Percentiles rank a stretch among this genome's conserved stretches.
phyloP scores from a whole-genome alignment of 2,797 vertebrate species.

The Enteromius argenteus region DNA sequence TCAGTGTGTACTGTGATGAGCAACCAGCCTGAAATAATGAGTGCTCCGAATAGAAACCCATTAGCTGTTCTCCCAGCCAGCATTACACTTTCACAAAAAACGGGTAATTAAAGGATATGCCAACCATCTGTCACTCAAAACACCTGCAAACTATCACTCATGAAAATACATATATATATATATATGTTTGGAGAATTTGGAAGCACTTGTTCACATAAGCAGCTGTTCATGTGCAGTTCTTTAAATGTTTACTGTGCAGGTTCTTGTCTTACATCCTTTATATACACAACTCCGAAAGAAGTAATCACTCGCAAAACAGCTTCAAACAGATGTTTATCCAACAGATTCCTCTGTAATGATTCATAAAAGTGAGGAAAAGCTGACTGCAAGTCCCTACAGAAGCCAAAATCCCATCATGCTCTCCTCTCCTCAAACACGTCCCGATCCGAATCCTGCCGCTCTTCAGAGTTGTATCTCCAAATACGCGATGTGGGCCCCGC shows the following conservation, averaged over 20 bases:
- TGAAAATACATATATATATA: neutral
- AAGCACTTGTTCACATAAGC: conserved; percentile 29
- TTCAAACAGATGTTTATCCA: conserved; percentile 59
- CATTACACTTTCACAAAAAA: conserved; percentile 17
- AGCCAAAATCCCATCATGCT: conserved; percentile 25
- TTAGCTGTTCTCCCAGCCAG: conserved; percentile 4
- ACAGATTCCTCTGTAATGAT: conserved; percentile 62
- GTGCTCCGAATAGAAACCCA: neutral
- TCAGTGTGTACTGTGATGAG: neutral
- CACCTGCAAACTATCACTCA: conserved; percentile 16
- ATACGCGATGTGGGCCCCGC: conserved; percentile 4
- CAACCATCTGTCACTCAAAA: conserved; percentile 38
- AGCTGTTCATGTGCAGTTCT: conserved; percentile 18
- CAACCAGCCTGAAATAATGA: conserved; percentile 22
- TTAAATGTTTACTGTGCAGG: conserved; percentile 49
- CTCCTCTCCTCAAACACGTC: neutral
- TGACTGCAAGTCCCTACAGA: conserved; percentile 34
- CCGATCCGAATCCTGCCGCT: neutral
- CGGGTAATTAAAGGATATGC: neutral
- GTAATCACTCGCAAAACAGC: conserved; percentile 33
- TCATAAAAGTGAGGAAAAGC: conserved; percentile 51
- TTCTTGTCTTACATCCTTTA: conserved; percentile 26
- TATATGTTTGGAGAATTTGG: neutral
- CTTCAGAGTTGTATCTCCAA: conserved; percentile 5
- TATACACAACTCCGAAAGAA: conserved; percentile 43